Conservation (phyloP, 2,113 vertebrate species). For the Gavialis gangeticus region DNA sequence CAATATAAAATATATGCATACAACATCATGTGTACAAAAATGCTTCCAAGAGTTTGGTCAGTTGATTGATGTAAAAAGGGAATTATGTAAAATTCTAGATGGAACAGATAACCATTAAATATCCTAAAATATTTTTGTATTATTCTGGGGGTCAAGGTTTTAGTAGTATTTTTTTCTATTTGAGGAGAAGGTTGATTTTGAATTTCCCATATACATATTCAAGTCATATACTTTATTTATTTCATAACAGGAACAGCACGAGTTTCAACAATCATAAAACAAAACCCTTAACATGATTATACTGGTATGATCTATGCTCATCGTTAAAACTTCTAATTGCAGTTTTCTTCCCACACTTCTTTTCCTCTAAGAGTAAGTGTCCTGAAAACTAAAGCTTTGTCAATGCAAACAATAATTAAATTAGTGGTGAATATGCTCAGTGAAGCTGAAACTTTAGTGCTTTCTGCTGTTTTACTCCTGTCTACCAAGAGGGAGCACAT, state of each 20-base stretch:
- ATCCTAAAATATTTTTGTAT: not conserved
- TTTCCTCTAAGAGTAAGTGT: not conserved
- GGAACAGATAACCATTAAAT: not conserved
- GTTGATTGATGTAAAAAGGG: not conserved
- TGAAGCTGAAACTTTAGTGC: not conserved
- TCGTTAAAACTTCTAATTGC: not conserved
- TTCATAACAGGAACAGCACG: not conserved
- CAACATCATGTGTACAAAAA: not conserved
- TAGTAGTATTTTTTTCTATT: not conserved
- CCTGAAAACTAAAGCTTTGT: not conserved
- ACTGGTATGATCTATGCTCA: not conserved
- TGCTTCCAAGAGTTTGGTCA: too few relatives aligned
- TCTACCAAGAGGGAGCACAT: not conserved
- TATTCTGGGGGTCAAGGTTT: constrained; percentile 12
- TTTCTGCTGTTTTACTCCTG: not conserved
- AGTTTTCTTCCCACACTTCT: not conserved
- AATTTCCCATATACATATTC: not conserved
- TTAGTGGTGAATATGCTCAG: not conserved
- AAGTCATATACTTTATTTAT: not conserved
- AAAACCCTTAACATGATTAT: not conserved
- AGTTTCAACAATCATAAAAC: not conserved
- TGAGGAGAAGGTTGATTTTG: not conserved
- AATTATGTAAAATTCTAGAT: not conserved
- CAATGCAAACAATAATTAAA: not conserved
- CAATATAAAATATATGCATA: not conserved